Evolutionary conservation across 1,140 invertebrate genomes (phyloP).

Genomic region (Atta cephalotes): DNA sequence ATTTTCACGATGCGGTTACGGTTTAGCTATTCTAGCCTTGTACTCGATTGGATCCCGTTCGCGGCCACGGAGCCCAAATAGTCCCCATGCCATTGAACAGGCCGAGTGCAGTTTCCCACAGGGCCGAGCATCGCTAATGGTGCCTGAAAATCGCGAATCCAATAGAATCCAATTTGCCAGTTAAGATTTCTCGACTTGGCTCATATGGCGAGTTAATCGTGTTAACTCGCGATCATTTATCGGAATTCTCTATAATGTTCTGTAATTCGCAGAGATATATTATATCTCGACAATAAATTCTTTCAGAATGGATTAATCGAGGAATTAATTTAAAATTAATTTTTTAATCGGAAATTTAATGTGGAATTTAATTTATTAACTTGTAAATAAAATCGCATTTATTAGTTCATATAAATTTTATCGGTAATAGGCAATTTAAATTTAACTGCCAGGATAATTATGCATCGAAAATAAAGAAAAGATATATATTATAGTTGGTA

Average conservation of each 20-base stretch:
- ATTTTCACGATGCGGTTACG: slow-evolving; percentile 67
- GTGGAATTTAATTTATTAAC: background rate
- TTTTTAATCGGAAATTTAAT: background rate
- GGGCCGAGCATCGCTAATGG: background rate
- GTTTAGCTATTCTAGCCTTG: slow-evolving; percentile 75
- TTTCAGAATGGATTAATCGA: slow-evolving; percentile 3
- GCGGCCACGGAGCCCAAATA: slow-evolving; percentile 61
- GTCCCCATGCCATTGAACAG: slow-evolving; percentile 39
- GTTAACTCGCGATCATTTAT: background rate
- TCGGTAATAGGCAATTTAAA: background rate
- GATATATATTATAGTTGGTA: background rate
- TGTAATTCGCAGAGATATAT: background rate
- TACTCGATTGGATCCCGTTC: slow-evolving; percentile 68
- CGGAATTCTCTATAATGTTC: background rate
- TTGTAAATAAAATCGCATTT: background rate
- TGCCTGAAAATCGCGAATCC: slow-evolving; percentile 29
- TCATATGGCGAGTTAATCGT: background rate
- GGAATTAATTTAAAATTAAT: background rate
- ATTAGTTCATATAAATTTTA: background rate
- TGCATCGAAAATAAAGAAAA: background rate
- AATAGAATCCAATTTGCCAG: slow-evolving; percentile 32
- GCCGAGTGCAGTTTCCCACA: slow-evolving; percentile 11
- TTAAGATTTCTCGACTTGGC: slow-evolving; percentile 7
- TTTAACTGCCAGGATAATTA: background rate
- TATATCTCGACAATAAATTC: background rate